Evolutionary conservation across 2,888 invertebrate genomes (phyloP).

Genomic region (Leptothorax acervorum): DNA sequence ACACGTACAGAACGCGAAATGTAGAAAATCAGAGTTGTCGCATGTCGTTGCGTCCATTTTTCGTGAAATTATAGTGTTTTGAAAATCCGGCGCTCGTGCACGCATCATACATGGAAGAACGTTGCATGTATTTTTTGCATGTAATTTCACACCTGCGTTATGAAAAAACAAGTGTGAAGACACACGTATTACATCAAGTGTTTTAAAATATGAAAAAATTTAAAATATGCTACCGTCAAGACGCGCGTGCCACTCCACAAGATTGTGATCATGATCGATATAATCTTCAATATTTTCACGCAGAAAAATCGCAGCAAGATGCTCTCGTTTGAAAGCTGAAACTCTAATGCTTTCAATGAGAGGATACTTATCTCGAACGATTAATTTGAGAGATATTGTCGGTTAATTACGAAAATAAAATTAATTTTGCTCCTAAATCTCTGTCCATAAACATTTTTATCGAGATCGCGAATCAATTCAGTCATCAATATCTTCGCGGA

Average conservation of each 20-base stretch:
- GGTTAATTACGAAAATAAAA: background rate
- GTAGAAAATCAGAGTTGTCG: background rate
- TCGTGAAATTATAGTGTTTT: background rate
- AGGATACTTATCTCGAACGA: background rate
- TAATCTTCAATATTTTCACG: background rate
- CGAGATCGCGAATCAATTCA: background rate
- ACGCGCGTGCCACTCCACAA: background rate
- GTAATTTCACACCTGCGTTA: background rate
- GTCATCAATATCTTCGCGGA: background rate
- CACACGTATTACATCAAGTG: background rate
- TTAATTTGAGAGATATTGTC: background rate
- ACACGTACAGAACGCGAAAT: too few relatives aligned
- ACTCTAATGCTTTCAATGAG: background rate
- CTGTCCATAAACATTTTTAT: too few relatives aligned
- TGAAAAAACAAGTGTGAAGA: background rate
- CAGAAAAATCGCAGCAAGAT: background rate
- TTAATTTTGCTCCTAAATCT: background rate
- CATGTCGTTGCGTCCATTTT: background rate
- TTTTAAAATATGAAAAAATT: background rate
- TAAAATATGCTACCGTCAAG: background rate
- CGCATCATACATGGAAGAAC: background rate
- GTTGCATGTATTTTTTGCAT: background rate
- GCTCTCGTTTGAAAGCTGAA: background rate
- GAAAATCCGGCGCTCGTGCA: background rate
- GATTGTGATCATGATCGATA: background rate